Conservation (phyloP, 2,888 invertebrate genomes). For the Colletes collaris region DNA sequence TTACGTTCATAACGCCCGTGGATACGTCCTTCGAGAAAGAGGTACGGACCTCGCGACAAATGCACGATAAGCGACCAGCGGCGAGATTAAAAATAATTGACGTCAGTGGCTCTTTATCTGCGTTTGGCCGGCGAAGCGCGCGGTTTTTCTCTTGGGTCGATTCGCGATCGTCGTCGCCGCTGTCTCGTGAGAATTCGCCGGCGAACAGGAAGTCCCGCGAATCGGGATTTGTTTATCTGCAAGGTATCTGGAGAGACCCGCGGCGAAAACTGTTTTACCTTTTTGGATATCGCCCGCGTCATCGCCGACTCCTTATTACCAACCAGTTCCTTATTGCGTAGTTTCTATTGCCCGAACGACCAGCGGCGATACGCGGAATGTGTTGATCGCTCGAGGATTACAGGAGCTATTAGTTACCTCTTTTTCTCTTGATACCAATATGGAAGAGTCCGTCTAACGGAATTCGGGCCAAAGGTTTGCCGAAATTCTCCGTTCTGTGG, state of each 20-base stretch:
- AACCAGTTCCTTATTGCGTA: slow-evolving; percentile 25
- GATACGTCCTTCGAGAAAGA: slow-evolving; percentile 46
- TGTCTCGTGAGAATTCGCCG: slow-evolving; percentile 26
- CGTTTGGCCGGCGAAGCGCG: not conserved
- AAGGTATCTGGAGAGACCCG: slow-evolving; percentile 15
- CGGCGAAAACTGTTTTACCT: slow-evolving; percentile 52
- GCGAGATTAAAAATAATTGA: slow-evolving; percentile 53
- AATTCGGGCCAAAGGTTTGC: too few species aligned
- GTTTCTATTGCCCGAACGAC: slow-evolving; percentile 8
- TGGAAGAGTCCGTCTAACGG: not conserved
- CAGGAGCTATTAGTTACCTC: slow-evolving; percentile 16
- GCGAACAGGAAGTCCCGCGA: slow-evolving; percentile 18
- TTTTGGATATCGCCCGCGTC: slow-evolving; percentile 59
- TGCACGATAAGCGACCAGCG: slow-evolving; percentile 25
- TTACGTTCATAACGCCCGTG: slow-evolving; percentile 20
- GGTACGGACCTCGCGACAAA: slow-evolving; percentile 43
- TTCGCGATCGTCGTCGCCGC: not conserved
- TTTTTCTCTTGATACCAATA: not conserved
- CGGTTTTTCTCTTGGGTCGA: not conserved
- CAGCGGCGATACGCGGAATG: slow-evolving; percentile 7
- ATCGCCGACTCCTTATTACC: slow-evolving; percentile 44
- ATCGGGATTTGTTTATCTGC: slow-evolving; percentile 38
- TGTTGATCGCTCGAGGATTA: slow-evolving; percentile 12
- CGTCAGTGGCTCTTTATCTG: slow-evolving; percentile 39
- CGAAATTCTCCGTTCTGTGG: too few species aligned